A percentile compares a stretch with the other conserved stretches of the same genome.
Conservation (phyloP, 2,888 invertebrate genomes). For the Drosophila neotestacea region DNA sequence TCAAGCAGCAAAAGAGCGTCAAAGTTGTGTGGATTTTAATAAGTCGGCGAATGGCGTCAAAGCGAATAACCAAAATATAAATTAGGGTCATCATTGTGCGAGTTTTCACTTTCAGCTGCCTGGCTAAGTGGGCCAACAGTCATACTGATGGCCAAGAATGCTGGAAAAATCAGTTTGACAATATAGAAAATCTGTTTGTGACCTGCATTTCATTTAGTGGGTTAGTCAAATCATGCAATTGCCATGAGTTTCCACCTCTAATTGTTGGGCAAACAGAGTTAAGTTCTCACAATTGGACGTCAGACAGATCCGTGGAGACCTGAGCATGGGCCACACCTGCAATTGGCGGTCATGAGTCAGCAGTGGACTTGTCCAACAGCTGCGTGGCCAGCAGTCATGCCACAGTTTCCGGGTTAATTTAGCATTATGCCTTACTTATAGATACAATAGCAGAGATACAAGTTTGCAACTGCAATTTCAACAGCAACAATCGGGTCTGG, state of each 20-base stretch:
- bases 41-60: constrained; percentile 44
- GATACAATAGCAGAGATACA: constrained; percentile 59
- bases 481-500: constrained; percentile 22
- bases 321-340: constrained; percentile 74
- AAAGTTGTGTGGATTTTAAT: constrained; percentile 59
- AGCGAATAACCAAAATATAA: constrained; percentile 63
- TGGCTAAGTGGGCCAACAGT: constrained; percentile 55
- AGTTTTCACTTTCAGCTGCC: constrained; percentile 73
- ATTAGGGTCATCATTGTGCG: constrained; percentile 72
- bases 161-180: constrained; percentile 44
- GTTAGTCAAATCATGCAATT: constrained; percentile 45
- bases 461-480: constrained; percentile 9
- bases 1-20: constrained; percentile 12
- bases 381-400: constrained; percentile 28
- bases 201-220: constrained; percentile 23
- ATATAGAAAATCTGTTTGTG: background rate
- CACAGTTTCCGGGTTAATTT: constrained; percentile 77
- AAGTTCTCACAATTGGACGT: constrained; percentile 27
- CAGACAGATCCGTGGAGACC: constrained; percentile 7
- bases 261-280: constrained; percentile 64
- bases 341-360: constrained; percentile 64
- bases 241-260: constrained; percentile 71
- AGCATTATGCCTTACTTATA: constrained; percentile 51
- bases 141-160: constrained; percentile 35
- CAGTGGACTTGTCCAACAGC: constrained; percentile 38